Evolutionary conservation across 2,113 vertebrate genomes (phyloP).

Genomic region (Melanerpes formicivorus): DNA sequence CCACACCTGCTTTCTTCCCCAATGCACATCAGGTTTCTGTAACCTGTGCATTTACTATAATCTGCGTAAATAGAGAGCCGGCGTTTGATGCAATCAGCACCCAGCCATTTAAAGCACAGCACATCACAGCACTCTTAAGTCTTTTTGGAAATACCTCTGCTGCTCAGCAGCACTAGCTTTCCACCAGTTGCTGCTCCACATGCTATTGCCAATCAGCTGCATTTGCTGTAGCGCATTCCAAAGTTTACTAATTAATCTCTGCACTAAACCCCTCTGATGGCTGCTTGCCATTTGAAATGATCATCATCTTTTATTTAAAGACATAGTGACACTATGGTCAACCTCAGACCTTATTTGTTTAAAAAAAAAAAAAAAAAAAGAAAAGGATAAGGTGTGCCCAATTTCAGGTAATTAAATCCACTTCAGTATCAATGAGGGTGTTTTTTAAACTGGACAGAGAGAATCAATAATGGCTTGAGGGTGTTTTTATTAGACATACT

Average conservation of each 20-base stretch:
- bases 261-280: slow-evolving; percentile 60
- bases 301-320: slow-evolving; percentile 68
- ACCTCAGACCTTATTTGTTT: slow-evolving; percentile 6
- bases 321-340: slow-evolving; percentile 26
- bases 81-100: slow-evolving; percentile 42
- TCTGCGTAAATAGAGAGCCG: neutral
- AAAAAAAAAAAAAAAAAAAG: neutral
- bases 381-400: neutral
- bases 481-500: neutral
- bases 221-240: slow-evolving; percentile 76
- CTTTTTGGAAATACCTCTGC: slow-evolving; percentile 74
- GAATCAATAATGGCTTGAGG: neutral
- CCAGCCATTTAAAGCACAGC: slow-evolving; percentile 52
- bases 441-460: neutral
- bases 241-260: slow-evolving; percentile 81
- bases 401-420: neutral
- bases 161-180: slow-evolving; percentile 51
- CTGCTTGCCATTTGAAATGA: slow-evolving; percentile 49
- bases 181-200: slow-evolving; percentile 84
- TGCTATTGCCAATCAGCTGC: slow-evolving; percentile 88
- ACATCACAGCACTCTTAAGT: slow-evolving; percentile 69
- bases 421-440: fast-evolving
- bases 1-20: neutral
- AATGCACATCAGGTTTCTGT: neutral
- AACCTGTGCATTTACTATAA: neutral